Evolutionary conservation across 35 echinoderm and acorn worm genomes (phyloP).

Genomic region (Amphiura filiformis): DNA sequence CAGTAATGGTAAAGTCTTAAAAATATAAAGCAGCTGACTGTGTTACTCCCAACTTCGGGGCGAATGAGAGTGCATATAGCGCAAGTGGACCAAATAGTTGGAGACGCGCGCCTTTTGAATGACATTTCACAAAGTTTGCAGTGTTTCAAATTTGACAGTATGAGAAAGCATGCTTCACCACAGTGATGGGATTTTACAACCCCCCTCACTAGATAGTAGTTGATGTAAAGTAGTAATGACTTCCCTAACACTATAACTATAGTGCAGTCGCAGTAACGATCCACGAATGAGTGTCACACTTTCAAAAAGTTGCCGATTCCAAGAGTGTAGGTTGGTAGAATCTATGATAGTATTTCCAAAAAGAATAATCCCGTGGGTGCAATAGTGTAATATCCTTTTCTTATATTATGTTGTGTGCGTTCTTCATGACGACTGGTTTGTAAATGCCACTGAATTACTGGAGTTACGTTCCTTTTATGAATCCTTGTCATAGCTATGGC

Average conservation of each 20-base stretch:
- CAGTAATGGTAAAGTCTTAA: neutral
- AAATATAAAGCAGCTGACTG: neutral
- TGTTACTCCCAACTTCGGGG: neutral
- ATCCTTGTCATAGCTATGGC: neutral
- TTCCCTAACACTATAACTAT: neutral
- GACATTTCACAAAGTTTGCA: conserved; percentile 1
- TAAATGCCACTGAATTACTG: neutral
- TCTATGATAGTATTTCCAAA: neutral
- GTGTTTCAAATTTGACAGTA: neutral
- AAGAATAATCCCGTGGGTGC: neutral
- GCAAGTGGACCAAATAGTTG: neutral
- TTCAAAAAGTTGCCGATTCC: neutral
- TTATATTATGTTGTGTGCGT: neutral
- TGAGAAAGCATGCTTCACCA: neutral
- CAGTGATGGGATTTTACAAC: no score
- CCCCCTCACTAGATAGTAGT: neutral
- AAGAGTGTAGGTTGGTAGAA: neutral
- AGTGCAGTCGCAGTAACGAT: no score
- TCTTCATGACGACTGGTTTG: neutral
- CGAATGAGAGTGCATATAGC: neutral
- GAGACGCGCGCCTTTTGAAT: conserved; percentile 10
- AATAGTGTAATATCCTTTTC: neutral
- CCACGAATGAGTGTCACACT: neutral
- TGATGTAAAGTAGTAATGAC: neutral
- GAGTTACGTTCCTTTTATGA: neutral